Evolutionary conservation across 2,113 vertebrate genomes (phyloP).

Genomic region (pig (Sus scrofa)): T2T-Sscrofa CM000812.6:99693001-99693500

Average conservation of each 20-base stretch:
- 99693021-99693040: background rate
- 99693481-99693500: too few relatives aligned
- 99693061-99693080: background rate
- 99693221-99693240: background rate
- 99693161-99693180: background rate
- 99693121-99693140: background rate
- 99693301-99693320: background rate
- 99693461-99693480: too few relatives aligned
- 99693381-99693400: too few relatives aligned
- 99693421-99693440: background rate
- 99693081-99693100: background rate
- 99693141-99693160: background rate
- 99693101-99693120: background rate
- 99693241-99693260: background rate
- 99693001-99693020: background rate
- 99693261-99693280: background rate
- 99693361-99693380: too few relatives aligned
- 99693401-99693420: too few relatives aligned
- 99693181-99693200: background rate
- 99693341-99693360: background rate
- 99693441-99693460: too few relatives aligned
- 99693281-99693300: background rate
- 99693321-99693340: background rate
- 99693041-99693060: background rate
- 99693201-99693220: background rate